These are phyloP conservation scores for Tenebrosternarchus preto DNA, from an alignment of 2,113 vertebrate species.

Conservation along the genomic window DNA sequence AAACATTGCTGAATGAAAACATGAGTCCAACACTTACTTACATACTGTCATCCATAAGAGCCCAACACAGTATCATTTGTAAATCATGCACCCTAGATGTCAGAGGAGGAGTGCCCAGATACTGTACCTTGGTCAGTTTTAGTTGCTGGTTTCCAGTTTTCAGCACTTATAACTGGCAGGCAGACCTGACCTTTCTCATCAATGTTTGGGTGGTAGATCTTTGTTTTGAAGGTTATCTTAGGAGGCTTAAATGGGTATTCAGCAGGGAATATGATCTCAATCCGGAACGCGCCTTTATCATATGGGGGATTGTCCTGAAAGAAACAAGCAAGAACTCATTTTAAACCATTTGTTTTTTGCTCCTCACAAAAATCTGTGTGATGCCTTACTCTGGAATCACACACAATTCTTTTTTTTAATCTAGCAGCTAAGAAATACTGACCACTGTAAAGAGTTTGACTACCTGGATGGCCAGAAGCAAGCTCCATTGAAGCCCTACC, in stretches of 20 bases:
- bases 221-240: conserved; percentile 98
- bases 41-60: not conserved
- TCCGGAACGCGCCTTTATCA: conserved; percentile 97
- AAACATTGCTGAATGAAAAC: too few relatives aligned
- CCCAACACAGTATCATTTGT: not conserved
- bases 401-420: not conserved
- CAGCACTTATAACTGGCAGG: conserved; percentile 93
- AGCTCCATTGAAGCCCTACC: too few relatives aligned
- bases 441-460: too few relatives aligned
- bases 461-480: not conserved
- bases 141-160: conserved; percentile 99
- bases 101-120: too few relatives aligned
- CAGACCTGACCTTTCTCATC: conserved; percentile 99
- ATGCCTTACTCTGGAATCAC: not conserved
- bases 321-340: not conserved
- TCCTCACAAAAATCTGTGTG: not conserved
- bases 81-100: not conserved
- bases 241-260: conserved; percentile 99
- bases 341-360: conserved; percentile 6
- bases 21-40: too few relatives aligned
- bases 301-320: conserved; percentile 89
- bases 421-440: too few relatives aligned
- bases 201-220: conserved; percentile 99
- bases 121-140: conserved; percentile 89
- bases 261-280: conserved; percentile 94